Base-by-base conservation (phyloP, 2,797 vertebrate genomes). In the Euphonia xanthogaster region DNA sequence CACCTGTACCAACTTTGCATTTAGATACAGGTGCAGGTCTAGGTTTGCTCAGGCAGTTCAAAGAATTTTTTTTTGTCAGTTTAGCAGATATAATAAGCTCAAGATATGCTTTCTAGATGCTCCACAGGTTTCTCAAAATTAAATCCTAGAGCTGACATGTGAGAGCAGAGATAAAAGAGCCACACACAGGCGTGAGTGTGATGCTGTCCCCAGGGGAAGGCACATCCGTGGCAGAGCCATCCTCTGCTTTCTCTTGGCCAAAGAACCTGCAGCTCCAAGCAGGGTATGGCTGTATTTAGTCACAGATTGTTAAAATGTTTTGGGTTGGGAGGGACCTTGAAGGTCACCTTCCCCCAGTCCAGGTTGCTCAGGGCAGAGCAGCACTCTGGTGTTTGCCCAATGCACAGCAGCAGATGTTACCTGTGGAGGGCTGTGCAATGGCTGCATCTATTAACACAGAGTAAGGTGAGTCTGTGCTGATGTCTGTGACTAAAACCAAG, bases 141-240 rank as follows among this genome's bases (percentile, higher is more conserved):
- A 35, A 58, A 48, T 40, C 7, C 23, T 1, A 40, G 73, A 53
- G 13, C 73, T 33, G 51, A 45, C 10, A 22, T 3, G 2, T 50
- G 50, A 61, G 62, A 61, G 30, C 50, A 28, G 22, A 2, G 2
- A 24, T 23, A 12, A 4, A 24, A 33, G 54, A 37, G 25, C 6
- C 50, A 2, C 28, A 21, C 25, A 15, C 2, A 0, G 0, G 30
- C 1, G 2, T 12, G 23, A 5, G 23, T 1, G 2, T 12, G 23
- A 2, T 8, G 0, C 33, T 27, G 24, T 53, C 44, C 71, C 35
- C 57, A 13, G 33, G 42, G 42, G 40, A 63, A 65, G 60, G 30
- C 21, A 11, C 21, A 7, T 12, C 42, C 6, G 2, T 30, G 20
- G 7, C 48, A 73, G 39, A 86, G 23, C 30, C n/a, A 2, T 14